Conservation (phyloP, 2,113 vertebrate genomes). For the Microtus richardsoni region DNA sequence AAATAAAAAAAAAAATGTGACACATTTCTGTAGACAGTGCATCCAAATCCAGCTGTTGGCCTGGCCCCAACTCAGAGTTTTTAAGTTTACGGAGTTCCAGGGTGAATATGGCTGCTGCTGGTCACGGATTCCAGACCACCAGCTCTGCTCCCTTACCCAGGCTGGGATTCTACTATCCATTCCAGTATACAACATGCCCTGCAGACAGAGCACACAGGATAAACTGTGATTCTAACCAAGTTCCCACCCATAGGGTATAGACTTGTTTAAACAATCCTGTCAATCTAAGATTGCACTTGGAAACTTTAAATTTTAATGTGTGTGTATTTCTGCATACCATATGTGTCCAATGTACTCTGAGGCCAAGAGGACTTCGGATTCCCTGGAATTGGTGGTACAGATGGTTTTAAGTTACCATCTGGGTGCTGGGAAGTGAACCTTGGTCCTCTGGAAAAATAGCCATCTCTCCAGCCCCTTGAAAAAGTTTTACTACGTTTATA, state of each 20-base stretch:
- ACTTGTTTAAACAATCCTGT: background rate
- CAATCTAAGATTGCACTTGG: background rate
- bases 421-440: background rate
- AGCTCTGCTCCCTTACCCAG: background rate
- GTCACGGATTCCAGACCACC: background rate
- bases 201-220: background rate
- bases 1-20: background rate
- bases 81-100: background rate
- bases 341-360: background rate
- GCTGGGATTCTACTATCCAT: background rate
- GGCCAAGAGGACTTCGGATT: background rate
- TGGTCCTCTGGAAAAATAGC: background rate
- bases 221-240: background rate
- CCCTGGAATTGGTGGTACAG: background rate
- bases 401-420: background rate
- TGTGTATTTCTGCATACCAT: background rate
- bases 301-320: background rate
- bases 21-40: background rate
- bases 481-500: background rate
- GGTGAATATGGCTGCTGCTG: background rate
- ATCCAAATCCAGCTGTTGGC: background rate
- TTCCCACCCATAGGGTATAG: background rate
- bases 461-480: background rate
- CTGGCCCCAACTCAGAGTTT: background rate
- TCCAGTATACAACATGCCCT: background rate